phyloP scores from a whole-genome alignment of 2,113 vertebrate genomes.

The Alaudala cheleensis region DNA sequence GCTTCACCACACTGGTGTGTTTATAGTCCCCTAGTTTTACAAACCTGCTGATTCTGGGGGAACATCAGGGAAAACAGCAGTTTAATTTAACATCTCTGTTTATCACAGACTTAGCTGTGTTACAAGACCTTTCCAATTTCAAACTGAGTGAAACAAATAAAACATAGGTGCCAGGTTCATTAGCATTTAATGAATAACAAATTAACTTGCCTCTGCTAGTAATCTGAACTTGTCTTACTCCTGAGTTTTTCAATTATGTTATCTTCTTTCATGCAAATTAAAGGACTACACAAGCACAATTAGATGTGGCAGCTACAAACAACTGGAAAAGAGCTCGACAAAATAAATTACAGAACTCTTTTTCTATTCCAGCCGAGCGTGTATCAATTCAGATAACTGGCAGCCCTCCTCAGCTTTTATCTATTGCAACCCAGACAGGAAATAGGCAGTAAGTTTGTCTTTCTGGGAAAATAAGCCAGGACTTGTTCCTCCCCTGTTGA shows the following conservation, averaged over 20 bases:
- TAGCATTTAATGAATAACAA: constrained; percentile 80
- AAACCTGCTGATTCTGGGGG: constrained; percentile 26
- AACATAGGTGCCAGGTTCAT: constrained; percentile 68
- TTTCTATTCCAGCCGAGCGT: neutral
- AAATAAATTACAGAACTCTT: constrained; percentile 52
- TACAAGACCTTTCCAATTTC: constrained; percentile 70
- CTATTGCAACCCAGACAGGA: neutral
- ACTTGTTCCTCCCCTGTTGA: neutral
- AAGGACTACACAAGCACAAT: constrained; percentile 71
- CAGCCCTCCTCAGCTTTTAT: constrained; percentile 18
- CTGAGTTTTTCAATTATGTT: constrained; percentile 71
- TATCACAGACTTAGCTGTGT: constrained; percentile 49
- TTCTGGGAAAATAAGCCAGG: constrained; percentile 6
- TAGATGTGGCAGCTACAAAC: constrained; percentile 67
- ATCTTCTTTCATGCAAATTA: constrained; percentile 77
- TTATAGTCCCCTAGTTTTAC: neutral
- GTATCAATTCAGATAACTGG: constrained; percentile 36
- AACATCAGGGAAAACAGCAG: constrained; percentile 26
- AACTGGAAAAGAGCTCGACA: constrained; percentile 53
- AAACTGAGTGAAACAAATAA: constrained; percentile 71
- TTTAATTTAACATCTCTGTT: constrained; percentile 65
- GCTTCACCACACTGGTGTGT: neutral
- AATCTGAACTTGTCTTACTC: constrained; percentile 73
- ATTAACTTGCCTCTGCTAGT: constrained; percentile 67
- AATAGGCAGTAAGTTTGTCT: neutral